These are phyloP conservation scores for Lasioglossum malachurum DNA, from an alignment of 2,888 invertebrate genomes.

Conservation along the genomic window DNA sequence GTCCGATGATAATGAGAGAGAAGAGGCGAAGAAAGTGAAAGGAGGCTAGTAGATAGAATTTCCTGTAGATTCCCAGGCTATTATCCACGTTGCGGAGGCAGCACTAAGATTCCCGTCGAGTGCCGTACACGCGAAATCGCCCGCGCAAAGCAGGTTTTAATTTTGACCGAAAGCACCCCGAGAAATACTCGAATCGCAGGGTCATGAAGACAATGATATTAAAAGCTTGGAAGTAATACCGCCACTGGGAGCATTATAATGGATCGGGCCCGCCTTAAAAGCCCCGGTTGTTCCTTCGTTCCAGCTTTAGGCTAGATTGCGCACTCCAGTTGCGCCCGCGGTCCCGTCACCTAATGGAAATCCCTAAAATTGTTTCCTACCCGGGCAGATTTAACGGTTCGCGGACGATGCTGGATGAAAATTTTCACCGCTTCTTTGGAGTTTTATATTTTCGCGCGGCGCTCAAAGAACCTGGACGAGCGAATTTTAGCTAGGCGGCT, in stretches of 20 bases:
- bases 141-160: conserved; percentile 58
- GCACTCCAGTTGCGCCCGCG: conserved; percentile 13
- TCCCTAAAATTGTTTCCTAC: conserved; percentile 55
- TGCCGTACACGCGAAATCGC: conserved; percentile 32
- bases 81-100: conserved; percentile 33
- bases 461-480: background rate
- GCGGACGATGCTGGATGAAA: conserved; percentile 26
- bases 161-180: conserved; percentile 43
- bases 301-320: conserved; percentile 32
- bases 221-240: conserved; percentile 62
- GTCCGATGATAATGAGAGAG: conserved; percentile 23
- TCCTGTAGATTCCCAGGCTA: conserved; percentile 30
- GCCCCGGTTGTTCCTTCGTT: conserved; percentile 35
- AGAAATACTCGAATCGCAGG: conserved; percentile 48
- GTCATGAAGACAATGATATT: conserved; percentile 59
- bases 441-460: background rate
- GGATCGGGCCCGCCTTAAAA: conserved; percentile 44
- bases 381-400: conserved; percentile 37
- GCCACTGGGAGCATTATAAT: conserved; percentile 51
- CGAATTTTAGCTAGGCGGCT: background rate
- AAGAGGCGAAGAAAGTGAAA: conserved; percentile 15
- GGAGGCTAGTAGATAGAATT: conserved; percentile 26
- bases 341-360: conserved; percentile 50
- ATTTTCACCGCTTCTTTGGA: conserved; percentile 14
- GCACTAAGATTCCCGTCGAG: background rate